These are phyloP conservation scores for Pipra filicauda DNA, from an alignment of 2,113 vertebrate genomes.

Conservation along the genomic window DNA sequence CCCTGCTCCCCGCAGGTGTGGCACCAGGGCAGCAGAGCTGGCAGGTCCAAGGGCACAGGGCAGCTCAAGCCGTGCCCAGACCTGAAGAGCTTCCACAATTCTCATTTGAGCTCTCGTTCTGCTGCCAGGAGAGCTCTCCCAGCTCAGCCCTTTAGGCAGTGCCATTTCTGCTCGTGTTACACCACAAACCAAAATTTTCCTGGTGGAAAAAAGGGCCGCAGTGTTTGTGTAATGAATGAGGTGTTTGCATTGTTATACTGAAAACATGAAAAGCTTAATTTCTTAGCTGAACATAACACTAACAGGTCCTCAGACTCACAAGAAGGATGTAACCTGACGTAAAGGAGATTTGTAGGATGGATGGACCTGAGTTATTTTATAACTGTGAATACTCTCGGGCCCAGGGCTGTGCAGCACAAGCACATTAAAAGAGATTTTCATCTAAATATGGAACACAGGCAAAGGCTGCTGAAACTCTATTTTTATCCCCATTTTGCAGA, in stretches of 20 bases:
- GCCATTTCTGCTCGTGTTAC: accelerated
- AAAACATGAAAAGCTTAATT: background rate
- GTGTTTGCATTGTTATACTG: background rate
- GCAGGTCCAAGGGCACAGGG: background rate
- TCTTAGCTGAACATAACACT: background rate
- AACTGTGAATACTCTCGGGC: background rate
- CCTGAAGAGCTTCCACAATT: background rate
- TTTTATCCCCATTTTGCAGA: background rate
- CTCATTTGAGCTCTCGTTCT: background rate
- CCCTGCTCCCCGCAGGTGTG: background rate
- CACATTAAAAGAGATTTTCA: background rate
- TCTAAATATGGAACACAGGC: background rate
- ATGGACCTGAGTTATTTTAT: background rate
- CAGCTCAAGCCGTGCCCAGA: background rate
- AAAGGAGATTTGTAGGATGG: background rate
- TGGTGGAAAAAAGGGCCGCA: background rate
- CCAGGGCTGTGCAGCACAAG: background rate
- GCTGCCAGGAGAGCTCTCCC: background rate
- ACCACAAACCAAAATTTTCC: background rate
- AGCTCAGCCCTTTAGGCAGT: background rate
- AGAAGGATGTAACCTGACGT: background rate
- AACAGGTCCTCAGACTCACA: background rate
- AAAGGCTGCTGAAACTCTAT: background rate
- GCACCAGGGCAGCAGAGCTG: background rate
- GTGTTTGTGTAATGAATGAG: background rate